Evolutionary conservation across 2,888 invertebrate genomes (phyloP).

Genomic region (Tetragonula carbonaria): DNA sequence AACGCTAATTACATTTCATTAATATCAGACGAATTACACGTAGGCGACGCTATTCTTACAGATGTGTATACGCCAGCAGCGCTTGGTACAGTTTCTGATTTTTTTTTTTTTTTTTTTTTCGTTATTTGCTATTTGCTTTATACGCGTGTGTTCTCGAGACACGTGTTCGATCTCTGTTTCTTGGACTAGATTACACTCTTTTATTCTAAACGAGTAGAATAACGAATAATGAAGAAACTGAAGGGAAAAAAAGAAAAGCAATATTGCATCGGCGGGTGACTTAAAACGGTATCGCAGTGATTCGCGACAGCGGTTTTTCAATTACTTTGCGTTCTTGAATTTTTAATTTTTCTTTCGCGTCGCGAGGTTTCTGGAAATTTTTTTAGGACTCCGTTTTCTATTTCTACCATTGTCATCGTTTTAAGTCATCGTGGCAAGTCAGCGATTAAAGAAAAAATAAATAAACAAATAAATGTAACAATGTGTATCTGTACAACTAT

Average conservation of each 20-base stretch:
- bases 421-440: background rate
- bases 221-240: slow-evolving; percentile 74
- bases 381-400: too few species aligned
- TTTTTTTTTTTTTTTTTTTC: background rate
- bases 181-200: slow-evolving; percentile 81
- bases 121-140: background rate
- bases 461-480: background rate
- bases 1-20: background rate
- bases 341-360: background rate
- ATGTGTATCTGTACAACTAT: background rate
- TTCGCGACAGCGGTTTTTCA: too few species aligned
- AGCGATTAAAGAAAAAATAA: background rate
- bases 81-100: background rate
- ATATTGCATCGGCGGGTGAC: background rate
- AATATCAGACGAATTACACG: background rate
- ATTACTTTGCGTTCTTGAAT: background rate
- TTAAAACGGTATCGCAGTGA: background rate
- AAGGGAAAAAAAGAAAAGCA: slow-evolving; percentile 49
- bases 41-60: background rate
- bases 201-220: slow-evolving; percentile 75
- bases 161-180: background rate
- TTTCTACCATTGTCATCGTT: background rate
- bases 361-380: background rate
- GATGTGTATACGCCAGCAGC: slow-evolving; percentile 1
- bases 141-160: background rate